Evolutionary conservation across 2,113 vertebrate species (phyloP), one percentile per base, ranked within the genome.

Genomic region (Anguilla rostrata): DNA sequence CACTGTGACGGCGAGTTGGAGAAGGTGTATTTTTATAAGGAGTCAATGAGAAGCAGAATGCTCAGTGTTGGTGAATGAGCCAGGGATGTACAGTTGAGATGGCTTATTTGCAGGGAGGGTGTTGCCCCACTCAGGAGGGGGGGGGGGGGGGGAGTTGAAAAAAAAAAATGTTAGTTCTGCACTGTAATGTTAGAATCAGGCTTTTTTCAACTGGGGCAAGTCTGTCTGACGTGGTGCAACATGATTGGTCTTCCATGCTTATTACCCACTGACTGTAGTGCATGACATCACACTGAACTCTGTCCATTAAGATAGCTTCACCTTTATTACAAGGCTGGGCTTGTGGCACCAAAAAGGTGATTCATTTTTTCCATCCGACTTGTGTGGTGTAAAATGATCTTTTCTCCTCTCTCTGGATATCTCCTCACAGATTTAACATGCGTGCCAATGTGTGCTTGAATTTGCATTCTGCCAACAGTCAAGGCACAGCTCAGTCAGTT

Each of bases 41-140:
- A 53, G 71, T n/a, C 26, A 46, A 22, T 56, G 84, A 46, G 56
- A 81, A 81, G 57, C 9, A 39, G 4, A 60, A 39, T 26, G n/a
- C n/a, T 34, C 34, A 49, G 60, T 26, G 5, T 20, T 80, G 83
- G 78, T 81, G 46, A 80, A 26, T 85, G 83, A 41, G 82, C 60
- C 83, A 82, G 49, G 88, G 85, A 87, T 82, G 49, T 53, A 41
- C 80, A 82, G 40, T 40, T 39, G 78, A 40, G 2, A 81, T 41
- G 41, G 84, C 87, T 93, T 89, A 89, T 92, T 92, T 91, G 78
- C 85, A 85, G 46, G 85, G 56, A 78, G 60, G 49, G 83, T 71
- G 83, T 85, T 78, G 87, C 87, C n/a, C n/a, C n/a, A n/a, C n/a
- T n/a, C n/a, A 26, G 15, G 75, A 16, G n/a, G 57, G 29, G 34